phyloP scores from a whole-genome alignment of 2,888 invertebrate species.

The Drosophila rubida region DNA sequence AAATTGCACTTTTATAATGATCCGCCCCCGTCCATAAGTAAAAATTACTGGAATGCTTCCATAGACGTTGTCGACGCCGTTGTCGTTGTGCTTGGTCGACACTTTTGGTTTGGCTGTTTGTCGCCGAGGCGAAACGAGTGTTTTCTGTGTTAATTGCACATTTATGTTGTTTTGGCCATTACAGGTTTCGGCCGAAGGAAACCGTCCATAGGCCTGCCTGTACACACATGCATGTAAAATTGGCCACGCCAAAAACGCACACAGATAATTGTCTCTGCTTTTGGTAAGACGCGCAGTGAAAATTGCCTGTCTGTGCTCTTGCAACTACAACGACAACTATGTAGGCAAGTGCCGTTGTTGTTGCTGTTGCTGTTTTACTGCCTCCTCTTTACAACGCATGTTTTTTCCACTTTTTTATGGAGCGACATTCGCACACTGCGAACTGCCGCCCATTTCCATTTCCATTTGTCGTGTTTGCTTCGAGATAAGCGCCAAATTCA shows the following conservation, averaged over 20 bases:
- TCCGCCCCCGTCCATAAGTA: constrained; percentile 47
- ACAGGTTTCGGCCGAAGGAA: constrained; percentile 64
- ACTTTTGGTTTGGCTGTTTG: constrained; percentile 44
- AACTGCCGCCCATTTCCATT: constrained; percentile 63
- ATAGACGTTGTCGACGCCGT: constrained; percentile 6
- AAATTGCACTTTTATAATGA: constrained; percentile 75
- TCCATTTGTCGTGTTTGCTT: constrained; percentile 70
- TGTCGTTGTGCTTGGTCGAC: constrained; percentile 7
- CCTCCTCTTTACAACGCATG: constrained; percentile 40
- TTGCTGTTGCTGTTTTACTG: constrained; percentile 12
- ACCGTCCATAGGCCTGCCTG: constrained; percentile 40
- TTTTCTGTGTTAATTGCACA: constrained; percentile 65
- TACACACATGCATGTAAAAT: constrained; percentile 38
- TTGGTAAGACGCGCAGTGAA: constrained; percentile 66
- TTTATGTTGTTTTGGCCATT: constrained; percentile 57
- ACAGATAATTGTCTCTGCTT: constrained; percentile 68
- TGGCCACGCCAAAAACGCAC: constrained; percentile 62
- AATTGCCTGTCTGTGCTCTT: constrained; percentile 47
- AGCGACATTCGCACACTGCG: constrained; percentile 21
- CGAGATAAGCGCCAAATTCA: constrained; percentile 76
- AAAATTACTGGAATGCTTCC: constrained; percentile 32
- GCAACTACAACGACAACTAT: constrained; percentile 17
- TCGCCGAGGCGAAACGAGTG: constrained; percentile 30
- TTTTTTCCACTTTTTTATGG: constrained; percentile 20
- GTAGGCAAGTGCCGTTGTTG: constrained; percentile 9